Base-by-base conservation (phyloP, 2,113 vertebrate species). In the Nannobrachium achirus region DNA sequence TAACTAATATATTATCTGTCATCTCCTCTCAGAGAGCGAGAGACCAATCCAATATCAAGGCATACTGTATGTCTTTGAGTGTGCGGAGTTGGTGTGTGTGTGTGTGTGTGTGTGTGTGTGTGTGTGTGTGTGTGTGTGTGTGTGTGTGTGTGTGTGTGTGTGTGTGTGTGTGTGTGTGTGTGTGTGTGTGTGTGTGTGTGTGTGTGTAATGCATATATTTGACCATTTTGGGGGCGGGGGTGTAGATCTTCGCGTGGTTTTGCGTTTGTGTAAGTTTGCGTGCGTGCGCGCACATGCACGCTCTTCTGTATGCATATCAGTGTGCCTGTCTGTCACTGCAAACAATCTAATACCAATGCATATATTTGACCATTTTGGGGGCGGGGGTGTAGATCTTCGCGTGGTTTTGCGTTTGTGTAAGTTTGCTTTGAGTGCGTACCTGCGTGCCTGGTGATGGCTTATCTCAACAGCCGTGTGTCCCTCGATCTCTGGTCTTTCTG, bases 101-200 rank as follows among this genome's bases (percentile, higher is more conserved):
- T 25, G 49, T 44, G 49, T 40, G 18, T 69, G 14, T 25, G 2
- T n/a, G 14, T 20, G 8, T 13, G 16, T 10, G 7, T 55, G 19
- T 13, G 52, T 33, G 19, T 33, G 1, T 33, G n/a, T 50, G 15
- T 14, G 15, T 63, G 10, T n/a, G 16, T 19, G 40, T 19, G 20
- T 69, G 33, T 40, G 53, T 7, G 16, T 16, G 42, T 63, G 45
- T 15, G 13, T 51, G 1, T 8, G 9, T 52, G 18, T 8, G 16
- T 59, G 18, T 58, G 66, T 68, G 66, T 48, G 8, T 58, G 55
- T 38, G 55, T 38, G 40, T 48, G 42, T 58, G 56, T 58, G 66
- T 68, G 66, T 48, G 8, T 48, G 55, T 49, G 55, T 38, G 16
- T 57, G 42, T 58, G 56, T 48, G 6, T 68, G 53, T 48, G 53